Base-by-base conservation (phyloP, 1,140 invertebrate genomes). In the Paramacrobiotus metropolitanus region DNA sequence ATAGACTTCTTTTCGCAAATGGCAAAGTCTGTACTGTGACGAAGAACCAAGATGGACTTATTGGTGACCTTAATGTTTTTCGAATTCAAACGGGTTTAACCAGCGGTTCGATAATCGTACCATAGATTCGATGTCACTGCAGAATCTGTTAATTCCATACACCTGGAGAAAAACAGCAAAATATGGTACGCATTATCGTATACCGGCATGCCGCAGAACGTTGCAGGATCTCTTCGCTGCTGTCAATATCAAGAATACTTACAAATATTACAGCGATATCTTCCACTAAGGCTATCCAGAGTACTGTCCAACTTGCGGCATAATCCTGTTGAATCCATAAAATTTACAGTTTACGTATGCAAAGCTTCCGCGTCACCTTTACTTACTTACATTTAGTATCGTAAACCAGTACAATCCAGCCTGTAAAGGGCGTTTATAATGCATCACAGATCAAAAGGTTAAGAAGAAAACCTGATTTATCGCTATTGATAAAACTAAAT, bases 281-380 rank as follows among this genome's bases (percentile, higher is more conserved):
- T 71, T 88, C 85, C 30, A 77, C 75, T 48, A 86, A 83, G 4
- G 84, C 85, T 64, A 87, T 86, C 15, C 87, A 73, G 45, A 87
- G 72, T 1, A 87, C 86, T n/a, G 84, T 85, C 81, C 83, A 87
- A 68, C 85, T 87, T n/a, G 85, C 85, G 1, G 85, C 84, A 68
- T 88, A 86, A 65, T 85, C 85, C 48, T 55, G 28, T n/a, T n/a
- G n/a, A n/a, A n/a, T n/a, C n/a, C n/a, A n/a, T n/a, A n/a, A n/a
- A n/a, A n/a, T n/a, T n/a, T n/a, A n/a, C n/a, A n/a, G n/a, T n/a
- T n/a, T n/a, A n/a, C n/a, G n/a, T n/a, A n/a, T n/a, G n/a, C n/a
- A n/a, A n/a, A n/a, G n/a, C n/a, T n/a, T n/a, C n/a, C 24, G 15
- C 24, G 48, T 15, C 9, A 40, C 9, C n/a, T 40, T 40, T 9